Conservation (phyloP, 2,113 vertebrate species). For the Dicrurus megarhynchus region DNA sequence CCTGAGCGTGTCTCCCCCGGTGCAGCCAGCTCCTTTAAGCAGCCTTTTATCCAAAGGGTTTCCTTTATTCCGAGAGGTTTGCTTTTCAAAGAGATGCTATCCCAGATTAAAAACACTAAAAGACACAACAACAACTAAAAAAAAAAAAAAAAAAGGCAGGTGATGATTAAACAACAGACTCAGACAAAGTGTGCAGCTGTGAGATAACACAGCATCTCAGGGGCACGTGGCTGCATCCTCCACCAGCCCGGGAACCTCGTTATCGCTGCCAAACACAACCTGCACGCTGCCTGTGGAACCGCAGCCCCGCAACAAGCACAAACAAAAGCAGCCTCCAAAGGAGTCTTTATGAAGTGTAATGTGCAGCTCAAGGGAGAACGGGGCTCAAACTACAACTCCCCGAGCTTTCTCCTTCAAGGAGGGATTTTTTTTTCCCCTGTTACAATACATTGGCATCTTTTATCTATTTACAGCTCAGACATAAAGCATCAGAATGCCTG, state of each 20-base stretch:
- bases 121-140: not conserved
- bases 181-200: not conserved
- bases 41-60: not conserved
- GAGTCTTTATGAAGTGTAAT: not conserved
- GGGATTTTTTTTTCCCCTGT: rapidly evolving
- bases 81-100: slow-evolving; percentile 41
- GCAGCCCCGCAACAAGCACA: slow-evolving; percentile 26
- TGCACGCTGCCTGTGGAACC: not conserved
- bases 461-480: not conserved
- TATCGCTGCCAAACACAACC: slow-evolving; percentile 67
- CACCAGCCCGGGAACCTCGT: not conserved
- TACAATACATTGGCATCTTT: not conserved
- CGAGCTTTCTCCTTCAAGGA: not conserved
- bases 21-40: not conserved
- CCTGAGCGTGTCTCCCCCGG: not conserved
- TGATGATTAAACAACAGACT: not conserved
- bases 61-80: not conserved
- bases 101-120: slow-evolving; percentile 29
- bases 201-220: slow-evolving; percentile 58
- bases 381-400: not conserved
- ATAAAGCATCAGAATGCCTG: not conserved
- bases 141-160: not conserved
- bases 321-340: slow-evolving; percentile 24
- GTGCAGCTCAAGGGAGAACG: not conserved
- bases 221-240: slow-evolving; percentile 8